These are phyloP conservation scores for Sebastes melanostomus DNA, from an alignment of 2,797 vertebrate genomes.

Conservation along the genomic window DNA sequence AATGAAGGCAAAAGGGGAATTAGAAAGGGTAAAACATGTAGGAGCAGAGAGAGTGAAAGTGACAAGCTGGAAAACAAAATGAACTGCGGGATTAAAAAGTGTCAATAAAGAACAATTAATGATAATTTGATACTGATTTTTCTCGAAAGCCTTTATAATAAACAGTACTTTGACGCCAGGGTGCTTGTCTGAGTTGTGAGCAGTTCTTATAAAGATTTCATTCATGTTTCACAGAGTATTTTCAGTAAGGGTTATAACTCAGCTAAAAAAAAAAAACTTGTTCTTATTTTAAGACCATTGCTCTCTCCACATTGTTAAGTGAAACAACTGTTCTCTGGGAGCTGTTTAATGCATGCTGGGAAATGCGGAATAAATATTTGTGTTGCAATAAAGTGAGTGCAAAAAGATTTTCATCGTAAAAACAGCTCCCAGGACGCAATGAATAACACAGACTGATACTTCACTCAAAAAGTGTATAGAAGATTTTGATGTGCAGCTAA, in stretches of 20 bases:
- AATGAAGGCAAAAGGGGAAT: slow-evolving; percentile 7
- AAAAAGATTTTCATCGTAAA: background rate
- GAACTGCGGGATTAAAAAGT: background rate
- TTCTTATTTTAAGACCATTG: background rate
- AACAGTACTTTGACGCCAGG: background rate
- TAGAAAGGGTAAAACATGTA: background rate
- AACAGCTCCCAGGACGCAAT: background rate
- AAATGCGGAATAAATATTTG: background rate
- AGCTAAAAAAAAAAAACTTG: background rate
- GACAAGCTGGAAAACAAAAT: background rate
- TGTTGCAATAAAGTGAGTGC: background rate
- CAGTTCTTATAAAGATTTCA: background rate
- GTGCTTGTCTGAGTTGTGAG: background rate
- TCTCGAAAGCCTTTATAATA: background rate
- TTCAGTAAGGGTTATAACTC: background rate
- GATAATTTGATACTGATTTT: background rate
- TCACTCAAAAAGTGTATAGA: background rate
- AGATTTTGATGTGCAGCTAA: background rate
- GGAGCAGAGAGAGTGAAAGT: background rate
- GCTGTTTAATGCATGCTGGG: background rate
- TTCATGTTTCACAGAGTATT: background rate
- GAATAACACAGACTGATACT: background rate
- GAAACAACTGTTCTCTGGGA: background rate
- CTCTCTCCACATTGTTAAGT: background rate
- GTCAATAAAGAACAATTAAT: background rate